Conservation (phyloP, 1,140 invertebrate species). For the Lepidotrigona ventralis region DNA sequence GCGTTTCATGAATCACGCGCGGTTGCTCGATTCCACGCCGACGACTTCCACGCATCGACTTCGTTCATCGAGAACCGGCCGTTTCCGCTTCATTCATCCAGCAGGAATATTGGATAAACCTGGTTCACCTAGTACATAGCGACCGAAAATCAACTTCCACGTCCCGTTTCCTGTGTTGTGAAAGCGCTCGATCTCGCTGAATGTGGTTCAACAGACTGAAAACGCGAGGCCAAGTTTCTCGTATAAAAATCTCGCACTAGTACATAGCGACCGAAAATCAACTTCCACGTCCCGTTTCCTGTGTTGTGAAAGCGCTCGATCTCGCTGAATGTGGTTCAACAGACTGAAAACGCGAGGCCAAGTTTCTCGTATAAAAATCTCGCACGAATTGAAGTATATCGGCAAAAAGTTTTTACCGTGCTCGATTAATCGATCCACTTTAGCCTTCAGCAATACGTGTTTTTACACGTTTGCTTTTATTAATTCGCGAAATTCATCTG, state of each 20-base stretch:
- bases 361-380: neutral
- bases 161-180: conserved; percentile 4
- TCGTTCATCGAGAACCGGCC: neutral
- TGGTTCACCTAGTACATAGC: neutral
- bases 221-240: neutral
- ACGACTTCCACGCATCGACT: neutral
- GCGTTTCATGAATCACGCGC: conserved; percentile 37
- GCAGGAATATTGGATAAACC: neutral
- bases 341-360: neutral
- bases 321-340: neutral
- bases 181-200: neutral
- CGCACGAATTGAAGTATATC: no score
- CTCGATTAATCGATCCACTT: neutral
- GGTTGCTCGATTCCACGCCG: neutral
- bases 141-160: neutral
- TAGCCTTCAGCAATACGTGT: neutral
- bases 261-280: neutral
- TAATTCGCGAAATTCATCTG: neutral
- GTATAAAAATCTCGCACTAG: no score
- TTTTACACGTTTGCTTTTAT: neutral
- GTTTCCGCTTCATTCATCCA: neutral
- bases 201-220: neutral
- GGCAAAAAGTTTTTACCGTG: neutral
- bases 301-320: neutral
- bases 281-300: neutral